Base-by-base conservation (phyloP, 2,113 vertebrate species). In the Semnornis frantzii region DNA sequence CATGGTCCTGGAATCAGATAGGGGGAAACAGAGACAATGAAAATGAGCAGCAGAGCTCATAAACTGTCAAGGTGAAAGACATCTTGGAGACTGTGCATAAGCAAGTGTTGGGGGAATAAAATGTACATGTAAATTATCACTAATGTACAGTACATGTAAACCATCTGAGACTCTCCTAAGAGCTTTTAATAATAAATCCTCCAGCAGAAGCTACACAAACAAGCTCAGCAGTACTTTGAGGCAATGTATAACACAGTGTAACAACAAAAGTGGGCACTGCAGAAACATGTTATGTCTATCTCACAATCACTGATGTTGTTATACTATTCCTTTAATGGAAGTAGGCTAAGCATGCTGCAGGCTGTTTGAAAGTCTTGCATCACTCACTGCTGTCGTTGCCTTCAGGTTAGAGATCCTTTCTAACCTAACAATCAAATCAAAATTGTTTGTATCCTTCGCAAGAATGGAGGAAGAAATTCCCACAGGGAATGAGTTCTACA, bases 51-150 rank as follows among this genome's bases (percentile, higher is more conserved):
- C 70, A 89, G 54, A 90, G 14, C 54, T 52, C 50, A 24, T 13
- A 52, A 12, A 52, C 50, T 79, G 82, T 75, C 77, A 95, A 96
- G 74, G 64, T 94, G 89, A 94, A 93, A 58, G 89, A 87, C 64
- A 68, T 68, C 39, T 68, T 91, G 87, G 81, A 95, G 23, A 59
- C 59, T 30, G 11, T 34, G 82, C 76, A 92, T 92, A 94, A 94
- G 39, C 91, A 92, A 92, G 19, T 57, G 27, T 60, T 87, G 44
- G 44, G 44, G 62, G 84, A 75, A 70, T n/a, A 79, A 87, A 85
- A 34, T 10, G n/a, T 54, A 84, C 79, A 69, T 1, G 2, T 63
- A 91, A 91, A 87, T 88, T 57, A 84, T 70, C n/a, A 33, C 46
- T 70, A 59, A 87, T 48, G 30, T 89, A 59, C 63, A 87, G 66